These are phyloP conservation scores for Acanthosepion lycidas DNA, from an alignment of 2,888 invertebrate species.

Conservation along the genomic window DNA sequence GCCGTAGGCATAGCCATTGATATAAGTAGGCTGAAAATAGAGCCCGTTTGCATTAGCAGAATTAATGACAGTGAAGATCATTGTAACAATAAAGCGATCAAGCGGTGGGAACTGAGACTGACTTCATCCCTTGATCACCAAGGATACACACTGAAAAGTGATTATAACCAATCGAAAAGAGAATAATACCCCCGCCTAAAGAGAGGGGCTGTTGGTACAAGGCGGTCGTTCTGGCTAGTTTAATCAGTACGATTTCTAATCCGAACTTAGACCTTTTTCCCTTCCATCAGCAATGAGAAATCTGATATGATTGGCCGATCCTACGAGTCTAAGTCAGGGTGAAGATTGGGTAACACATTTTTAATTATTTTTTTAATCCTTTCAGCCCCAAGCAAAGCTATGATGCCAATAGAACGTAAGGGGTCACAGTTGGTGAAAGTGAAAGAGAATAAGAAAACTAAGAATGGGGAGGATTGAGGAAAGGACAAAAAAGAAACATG, in stretches of 20 bases:
- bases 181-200: background rate
- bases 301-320: too few relatives aligned
- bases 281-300: too few relatives aligned
- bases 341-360: too few relatives aligned
- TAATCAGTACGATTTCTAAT: background rate
- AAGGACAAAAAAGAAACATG: too few relatives aligned
- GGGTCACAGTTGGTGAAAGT: too few relatives aligned
- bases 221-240: background rate
- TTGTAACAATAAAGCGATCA: background rate
- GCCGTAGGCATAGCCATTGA: background rate
- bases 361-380: too few relatives aligned
- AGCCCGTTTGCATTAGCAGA: background rate
- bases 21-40: background rate
- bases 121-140: background rate
- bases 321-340: too few relatives aligned
- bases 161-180: background rate
- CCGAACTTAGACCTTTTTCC: too few relatives aligned
- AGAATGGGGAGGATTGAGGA: too few relatives aligned
- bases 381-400: too few relatives aligned
- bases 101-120: background rate
- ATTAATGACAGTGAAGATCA: constrained; percentile 22
- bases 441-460: too few relatives aligned
- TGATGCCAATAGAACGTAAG: too few relatives aligned
- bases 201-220: background rate
- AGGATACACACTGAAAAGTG: background rate